These are phyloP conservation scores for Acanthis flammea DNA, from an alignment of 2,797 vertebrate genomes.

Conservation along the genomic window DNA sequence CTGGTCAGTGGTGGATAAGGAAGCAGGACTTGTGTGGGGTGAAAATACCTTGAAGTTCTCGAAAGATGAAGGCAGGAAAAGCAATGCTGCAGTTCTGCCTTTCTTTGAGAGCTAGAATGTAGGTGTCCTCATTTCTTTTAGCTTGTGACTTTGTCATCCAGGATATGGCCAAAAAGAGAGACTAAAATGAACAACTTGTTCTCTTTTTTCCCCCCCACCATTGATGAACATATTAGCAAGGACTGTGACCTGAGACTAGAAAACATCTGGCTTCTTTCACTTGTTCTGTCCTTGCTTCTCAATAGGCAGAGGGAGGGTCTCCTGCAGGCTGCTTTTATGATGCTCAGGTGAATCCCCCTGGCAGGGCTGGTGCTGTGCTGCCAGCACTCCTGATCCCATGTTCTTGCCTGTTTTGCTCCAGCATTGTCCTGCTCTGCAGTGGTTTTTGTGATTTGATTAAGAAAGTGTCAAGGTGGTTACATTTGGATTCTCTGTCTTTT, in stretches of 20 bases:
- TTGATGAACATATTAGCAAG: neutral
- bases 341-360: neutral
- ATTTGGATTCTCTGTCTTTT: neutral
- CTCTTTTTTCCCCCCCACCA: neutral
- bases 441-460: neutral
- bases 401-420: neutral
- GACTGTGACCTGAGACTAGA: neutral
- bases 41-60: neutral
- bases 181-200: slow-evolving; percentile 2
- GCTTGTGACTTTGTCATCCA: neutral
- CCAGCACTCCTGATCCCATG: neutral
- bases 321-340: neutral
- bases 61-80: neutral
- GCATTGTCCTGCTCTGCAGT: neutral
- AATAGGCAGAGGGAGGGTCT: neutral
- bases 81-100: neutral
- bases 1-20: neutral
- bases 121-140: neutral
- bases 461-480: neutral
- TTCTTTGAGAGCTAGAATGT: neutral
- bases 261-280: neutral
- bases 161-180: neutral
- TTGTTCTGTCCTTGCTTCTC: neutral
- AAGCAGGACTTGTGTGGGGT: neutral
- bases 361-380: neutral